Base-by-base conservation (phyloP, 2,797 vertebrate species). In the Petrocephalus sullivani region DNA sequence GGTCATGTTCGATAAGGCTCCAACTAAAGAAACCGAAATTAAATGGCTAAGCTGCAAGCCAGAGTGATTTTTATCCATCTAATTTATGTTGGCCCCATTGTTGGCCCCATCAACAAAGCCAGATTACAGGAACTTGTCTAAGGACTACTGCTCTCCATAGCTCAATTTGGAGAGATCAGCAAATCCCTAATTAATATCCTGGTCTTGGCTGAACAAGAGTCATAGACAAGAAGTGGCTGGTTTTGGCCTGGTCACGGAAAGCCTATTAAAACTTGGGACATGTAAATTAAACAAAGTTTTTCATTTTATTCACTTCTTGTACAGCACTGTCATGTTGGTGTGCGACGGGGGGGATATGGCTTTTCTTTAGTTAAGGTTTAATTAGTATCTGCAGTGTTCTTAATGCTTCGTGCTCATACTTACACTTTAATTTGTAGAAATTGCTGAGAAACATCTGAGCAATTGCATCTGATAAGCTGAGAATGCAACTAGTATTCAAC, bases 31-130 rank as follows among this genome's bases (percentile, higher is more conserved):
- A 75, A 75, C 67, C 16, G 7, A 75, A 75, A 75, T 41, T 33
- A 75, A 75, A 75, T 75, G 67, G 37, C 67, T 75, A 41, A 75
- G 67, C 67, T 75, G 67, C 64, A 71, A 71, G 64, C 67, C 37
- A 75, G 67, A 75, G 33, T 75, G 67, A 75, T 75, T 75, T 75
- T 75, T 75, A 75, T 75, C 67, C 67, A 75, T 75, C 33, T 75
- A 37, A 75, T 75, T 75, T 75, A 75, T 75, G 33, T 5, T 33
- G 37, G 37, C 67, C 37, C 14, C 33, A 33, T 41, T 75, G 37
- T 33, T 75, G 67, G 16, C 14, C 37, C 67, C 14, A 75, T 75
- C 67, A 75, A 75, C 67, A 75, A 75, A 75, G 33, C 67, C 67
- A 75, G 67, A 75, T 75, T 53, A 83, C 41, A 53, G 51, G 81